Percentiles rank a stretch among this genome's conserved stretches.
These are phyloP conservation scores for Drosophila subquinaria DNA, from an alignment of 2,888 invertebrate genomes.

Conservation along the genomic window DNA sequence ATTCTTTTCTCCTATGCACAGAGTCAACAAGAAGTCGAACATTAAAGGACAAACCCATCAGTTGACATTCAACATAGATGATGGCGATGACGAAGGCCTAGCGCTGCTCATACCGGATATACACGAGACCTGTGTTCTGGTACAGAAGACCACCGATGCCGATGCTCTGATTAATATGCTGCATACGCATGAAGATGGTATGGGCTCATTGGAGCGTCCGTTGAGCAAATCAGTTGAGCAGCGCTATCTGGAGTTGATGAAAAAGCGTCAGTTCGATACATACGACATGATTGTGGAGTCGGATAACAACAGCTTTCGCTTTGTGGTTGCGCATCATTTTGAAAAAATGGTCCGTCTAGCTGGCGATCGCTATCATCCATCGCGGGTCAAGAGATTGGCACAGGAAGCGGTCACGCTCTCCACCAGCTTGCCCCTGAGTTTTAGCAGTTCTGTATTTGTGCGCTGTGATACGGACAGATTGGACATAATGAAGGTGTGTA, in stretches of 20 bases:
- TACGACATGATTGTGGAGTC: conserved; percentile 95
- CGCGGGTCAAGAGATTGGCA: conserved; percentile 95
- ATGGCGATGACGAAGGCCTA: conserved; percentile 95
- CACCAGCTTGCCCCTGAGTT: conserved; percentile 95
- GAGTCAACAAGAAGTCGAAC: conserved; percentile 88
- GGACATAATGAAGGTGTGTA: conserved; percentile 95
- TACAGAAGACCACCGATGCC: conserved; percentile 84
- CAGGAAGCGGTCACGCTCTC: conserved; percentile 98
- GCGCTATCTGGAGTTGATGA: conserved; percentile 94
- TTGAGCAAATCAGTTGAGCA: conserved; percentile 89
- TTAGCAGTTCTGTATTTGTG: conserved; percentile 97
- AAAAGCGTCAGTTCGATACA: conserved; percentile 95
- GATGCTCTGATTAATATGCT: conserved; percentile 79
- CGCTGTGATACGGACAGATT: conserved; percentile 96
- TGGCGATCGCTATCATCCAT: conserved; percentile 94
- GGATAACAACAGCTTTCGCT: conserved; percentile 91
- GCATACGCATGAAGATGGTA: conserved; percentile 69
- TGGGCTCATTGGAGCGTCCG: conserved; percentile 85
- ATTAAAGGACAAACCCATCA: conserved; percentile 85
- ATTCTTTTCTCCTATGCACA: conserved; percentile 80
- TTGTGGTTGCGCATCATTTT: conserved; percentile 95
- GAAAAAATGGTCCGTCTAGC: conserved; percentile 94
- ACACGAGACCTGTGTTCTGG: conserved; percentile 87
- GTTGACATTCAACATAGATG: conserved; percentile 87
- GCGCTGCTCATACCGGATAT: conserved; percentile 96